A percentile compares a stretch with the other conserved stretches of the same genome.
These are phyloP conservation scores for Macroglossus sobrinus DNA, from an alignment of 2,113 vertebrate species.

Conservation along the genomic window DNA sequence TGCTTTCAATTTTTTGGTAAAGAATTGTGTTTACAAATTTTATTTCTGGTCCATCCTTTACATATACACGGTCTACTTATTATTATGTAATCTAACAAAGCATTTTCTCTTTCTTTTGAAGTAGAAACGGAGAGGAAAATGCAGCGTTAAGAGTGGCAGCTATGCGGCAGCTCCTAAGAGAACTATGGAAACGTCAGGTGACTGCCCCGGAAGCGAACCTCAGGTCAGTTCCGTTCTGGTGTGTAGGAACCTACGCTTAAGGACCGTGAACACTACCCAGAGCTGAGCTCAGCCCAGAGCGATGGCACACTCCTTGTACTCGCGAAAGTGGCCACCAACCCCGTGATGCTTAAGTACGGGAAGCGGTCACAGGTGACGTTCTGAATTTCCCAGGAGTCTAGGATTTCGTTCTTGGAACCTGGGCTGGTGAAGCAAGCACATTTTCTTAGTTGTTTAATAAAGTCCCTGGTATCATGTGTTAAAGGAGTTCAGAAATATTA, in stretches of 20 bases:
- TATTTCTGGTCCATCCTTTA: not conserved
- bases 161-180: not conserved
- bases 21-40: not conserved
- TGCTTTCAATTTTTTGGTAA: not conserved
- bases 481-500: not conserved
- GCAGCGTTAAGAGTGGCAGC: slow-evolving; percentile 17
- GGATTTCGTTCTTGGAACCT: not conserved
- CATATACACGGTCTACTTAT: not conserved
- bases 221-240: not conserved
- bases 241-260: not conserved
- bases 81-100: not conserved
- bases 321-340: not conserved
- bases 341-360: not conserved
- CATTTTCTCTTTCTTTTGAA: not conserved
- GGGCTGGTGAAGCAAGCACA: not conserved
- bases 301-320: not conserved
- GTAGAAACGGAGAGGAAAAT: not conserved
- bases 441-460: not conserved
- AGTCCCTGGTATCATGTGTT: not conserved
- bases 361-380: not conserved
- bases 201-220: not conserved
- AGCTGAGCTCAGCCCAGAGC: not conserved
- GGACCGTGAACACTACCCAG: not conserved
- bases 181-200: slow-evolving; percentile 49
- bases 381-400: not conserved